Percentiles rank a stretch among this genome's conserved stretches.
These are phyloP conservation scores for Alcis repandata DNA, from an alignment of 2,888 invertebrate species.

Conservation along the genomic window DNA sequence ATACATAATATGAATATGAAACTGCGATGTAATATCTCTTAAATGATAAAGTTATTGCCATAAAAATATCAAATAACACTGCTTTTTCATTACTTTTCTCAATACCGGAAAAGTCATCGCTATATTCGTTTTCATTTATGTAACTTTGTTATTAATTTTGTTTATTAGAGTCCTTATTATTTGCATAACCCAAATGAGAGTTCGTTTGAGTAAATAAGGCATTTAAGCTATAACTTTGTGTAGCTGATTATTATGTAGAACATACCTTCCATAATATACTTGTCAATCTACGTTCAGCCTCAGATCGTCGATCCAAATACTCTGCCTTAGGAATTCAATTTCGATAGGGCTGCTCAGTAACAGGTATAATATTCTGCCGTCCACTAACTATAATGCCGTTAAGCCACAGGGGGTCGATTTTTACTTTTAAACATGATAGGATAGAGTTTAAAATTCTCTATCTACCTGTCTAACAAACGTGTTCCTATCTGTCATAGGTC, in stretches of 20 bases:
- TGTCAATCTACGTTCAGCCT: conserved; percentile 29
- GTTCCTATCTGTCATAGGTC: no score
- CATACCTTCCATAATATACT: conserved; percentile 17
- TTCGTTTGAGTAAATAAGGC: neutral
- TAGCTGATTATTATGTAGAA: neutral
- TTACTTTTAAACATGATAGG: no score
- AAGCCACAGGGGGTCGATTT: no score
- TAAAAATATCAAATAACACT: neutral
- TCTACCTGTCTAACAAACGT: no score
- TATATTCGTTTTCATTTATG: neutral
- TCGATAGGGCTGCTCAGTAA: conserved; percentile 28
- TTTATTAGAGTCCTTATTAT: neutral
- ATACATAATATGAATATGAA: no score
- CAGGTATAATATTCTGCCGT: neutral
- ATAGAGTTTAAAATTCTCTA: no score
- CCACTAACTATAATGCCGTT: no score
- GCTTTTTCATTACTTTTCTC: neutral
- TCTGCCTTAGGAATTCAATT: conserved; percentile 51
- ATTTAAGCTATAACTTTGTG: neutral
- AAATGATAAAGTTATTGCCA: no score
- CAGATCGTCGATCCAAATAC: conserved; percentile 42
- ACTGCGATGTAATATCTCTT: no score
- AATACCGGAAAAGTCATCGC: neutral
- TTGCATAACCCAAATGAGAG: neutral
- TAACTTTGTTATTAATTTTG: neutral